Base-by-base conservation (phyloP, 1,140 invertebrate genomes). In the Drosophila cardini region DNA sequence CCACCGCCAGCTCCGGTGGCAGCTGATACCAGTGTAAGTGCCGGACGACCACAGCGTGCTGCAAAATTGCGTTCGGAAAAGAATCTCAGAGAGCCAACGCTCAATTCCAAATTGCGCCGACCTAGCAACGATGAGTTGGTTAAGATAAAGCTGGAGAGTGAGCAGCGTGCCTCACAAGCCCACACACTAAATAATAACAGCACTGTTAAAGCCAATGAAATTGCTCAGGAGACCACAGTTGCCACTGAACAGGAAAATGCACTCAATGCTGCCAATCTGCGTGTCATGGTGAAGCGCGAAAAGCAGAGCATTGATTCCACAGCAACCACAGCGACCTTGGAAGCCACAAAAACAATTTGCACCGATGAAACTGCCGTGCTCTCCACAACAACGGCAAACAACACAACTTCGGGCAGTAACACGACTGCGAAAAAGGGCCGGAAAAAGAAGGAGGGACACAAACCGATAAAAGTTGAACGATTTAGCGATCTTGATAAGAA, bases 381-480 rank as follows among this genome's bases (percentile, higher is more conserved):
- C 0, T 74, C 70, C 7, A 67, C 15, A 50, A 46, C 53, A 3
- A 4, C 53, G 6, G 11, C 60, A 9, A 69, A 63, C 18, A 62
- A 52, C 21, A 52, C 34, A 18, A 61, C 60, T 0, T 3, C 43
- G 4, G 10, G 2, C 30, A 26, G 15, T 32, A 68, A 45, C 10
- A 61, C 63, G 13, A 55, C 56, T 11, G 34, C 40, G 7, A 91
- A 89, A 43, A 89, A 73, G 42, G 18, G 38, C 0, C 71, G 76
- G 32, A 87, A 86, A 32, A 91, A 86, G 56, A 83, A 91, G 60
- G 76, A 90, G 10, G 15, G 34, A 6, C 83, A 87, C 21, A 72
- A 65, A 6, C 90, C 90, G 5, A 91, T 91, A 10, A 91, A 91
- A 64, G 67, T 91, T 15, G 90, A 91, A 70, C 81, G 90, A 1